Base-by-base conservation (phyloP, 2,797 vertebrate genomes). In the Enteromius anoplus region DNA sequence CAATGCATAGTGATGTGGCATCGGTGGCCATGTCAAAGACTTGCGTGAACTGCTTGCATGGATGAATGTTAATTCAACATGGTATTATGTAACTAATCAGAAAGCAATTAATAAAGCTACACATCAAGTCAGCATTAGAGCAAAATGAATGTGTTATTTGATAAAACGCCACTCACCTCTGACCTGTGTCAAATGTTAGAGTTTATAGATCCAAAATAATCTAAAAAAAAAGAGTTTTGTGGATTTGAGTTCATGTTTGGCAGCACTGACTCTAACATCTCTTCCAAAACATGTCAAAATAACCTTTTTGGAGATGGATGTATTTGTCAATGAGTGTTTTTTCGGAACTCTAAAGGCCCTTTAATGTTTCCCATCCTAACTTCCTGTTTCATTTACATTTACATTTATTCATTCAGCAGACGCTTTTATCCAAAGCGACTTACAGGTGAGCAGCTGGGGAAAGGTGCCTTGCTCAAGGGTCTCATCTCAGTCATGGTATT, bases 31-130 rank as follows among this genome's bases (percentile, higher is more conserved):
- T 21, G 53, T 19, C 55, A 40, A 70, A 49, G 34, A 37, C 53
- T 40, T 58, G 19, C 2, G n/a, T 15, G 4, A 75, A 73, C 64
- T 45, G 58, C 70, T 49, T 53, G 26, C 7, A 49, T 19, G 65
- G 10, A 62, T 49, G 42, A 71, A 65, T 29, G 9, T 75, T 58
- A 70, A 82, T 85, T 80, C 71, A 80, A n/a, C 66, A 12, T 72
- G 58, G 40, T 51, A 62, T 64, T 47, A 15, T 40, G 29, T 29
- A 83, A 80, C 17, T 77, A 83, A 80, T 85, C 17, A 64, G 29
- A 75, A 75, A 66, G 71, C 60, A 26, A 40, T 65, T 73, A 32
- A 55, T 42, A 75, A 81, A 53, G 14, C 42, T 9, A 29, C 32
- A 72, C 10, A 19, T 73, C 53, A 71, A 37, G 17, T 47, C n/a